Conservation (phyloP, 2,113 vertebrate species). For the Cairina moschata region DNA sequence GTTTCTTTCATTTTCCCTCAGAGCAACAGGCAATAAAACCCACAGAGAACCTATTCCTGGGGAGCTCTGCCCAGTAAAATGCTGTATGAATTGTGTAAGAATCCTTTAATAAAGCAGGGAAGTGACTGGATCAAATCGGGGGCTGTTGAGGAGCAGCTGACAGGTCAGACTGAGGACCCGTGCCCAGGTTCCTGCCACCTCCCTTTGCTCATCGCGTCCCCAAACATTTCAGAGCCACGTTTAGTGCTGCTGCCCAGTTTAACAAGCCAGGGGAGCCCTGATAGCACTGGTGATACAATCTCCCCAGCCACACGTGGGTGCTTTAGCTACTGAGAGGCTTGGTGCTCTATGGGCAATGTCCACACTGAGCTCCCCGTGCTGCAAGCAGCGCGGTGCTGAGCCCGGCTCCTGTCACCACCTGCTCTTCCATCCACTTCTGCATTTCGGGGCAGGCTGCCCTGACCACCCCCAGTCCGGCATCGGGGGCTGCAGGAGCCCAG, state of each 20-base stretch:
- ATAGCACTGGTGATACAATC: background rate
- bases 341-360: background rate
- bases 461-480: background rate
- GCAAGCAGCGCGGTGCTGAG: fast-evolving
- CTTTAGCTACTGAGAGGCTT: background rate
- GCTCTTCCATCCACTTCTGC: background rate
- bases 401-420: background rate
- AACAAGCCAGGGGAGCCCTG: background rate
- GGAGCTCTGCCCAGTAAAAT: background rate
- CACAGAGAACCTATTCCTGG: background rate
- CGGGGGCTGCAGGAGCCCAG: background rate
- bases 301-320: background rate
- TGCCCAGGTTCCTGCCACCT: background rate
- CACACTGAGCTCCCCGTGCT: background rate
- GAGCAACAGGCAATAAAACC: background rate
- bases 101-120: background rate
- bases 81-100: background rate
- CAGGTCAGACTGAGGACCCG: background rate
- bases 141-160: background rate
- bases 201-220: background rate
- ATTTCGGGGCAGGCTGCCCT: background rate
- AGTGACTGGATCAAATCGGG: background rate
- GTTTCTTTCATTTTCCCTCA: background rate
- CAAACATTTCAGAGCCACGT: background rate
- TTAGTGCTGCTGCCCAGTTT: background rate